phyloP scores from a whole-genome alignment of 2,888 invertebrate genomes.

The Micropterix aruncella region DNA sequence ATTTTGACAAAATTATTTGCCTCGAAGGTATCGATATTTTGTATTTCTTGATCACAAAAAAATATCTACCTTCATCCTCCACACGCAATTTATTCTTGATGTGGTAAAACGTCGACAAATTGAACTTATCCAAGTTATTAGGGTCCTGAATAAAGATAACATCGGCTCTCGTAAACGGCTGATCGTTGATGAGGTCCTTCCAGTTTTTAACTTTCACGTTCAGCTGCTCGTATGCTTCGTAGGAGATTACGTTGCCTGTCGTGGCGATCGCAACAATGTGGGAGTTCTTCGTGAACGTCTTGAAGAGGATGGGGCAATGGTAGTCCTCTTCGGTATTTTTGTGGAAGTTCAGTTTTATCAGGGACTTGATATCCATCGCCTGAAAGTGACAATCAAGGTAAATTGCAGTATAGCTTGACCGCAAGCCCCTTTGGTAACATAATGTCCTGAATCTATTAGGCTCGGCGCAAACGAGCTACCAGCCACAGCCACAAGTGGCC shows the following conservation, averaged over 20 bases:
- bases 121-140: slow-evolving; percentile 79
- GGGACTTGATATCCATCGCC: slow-evolving; percentile 64
- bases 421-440: too few relatives aligned
- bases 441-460: too few relatives aligned
- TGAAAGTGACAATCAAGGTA: slow-evolving; percentile 22
- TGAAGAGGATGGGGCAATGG: slow-evolving; percentile 91
- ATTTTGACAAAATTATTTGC: too few relatives aligned
- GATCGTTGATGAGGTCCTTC: slow-evolving; percentile 86
- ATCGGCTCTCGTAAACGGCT: slow-evolving; percentile 76
- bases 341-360: slow-evolving; percentile 76
- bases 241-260: slow-evolving; percentile 91
- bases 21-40: too few relatives aligned
- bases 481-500: too few relatives aligned
- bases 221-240: slow-evolving; percentile 90
- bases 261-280: slow-evolving; percentile 81
- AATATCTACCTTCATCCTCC: slow-evolving; percentile 79
- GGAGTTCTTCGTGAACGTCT: slow-evolving; percentile 84
- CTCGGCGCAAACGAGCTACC: too few relatives aligned
- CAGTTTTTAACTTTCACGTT: slow-evolving; percentile 91
- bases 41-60: too few relatives aligned
- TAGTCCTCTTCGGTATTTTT: slow-evolving; percentile 73
- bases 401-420: too few relatives aligned
- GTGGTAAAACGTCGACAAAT: slow-evolving; percentile 88
- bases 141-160: slow-evolving; percentile 91
- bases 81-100: slow-evolving; percentile 81